These are phyloP conservation scores for Notarius lentiginosus DNA, from an alignment of 2,113 vertebrate species.

Conservation along the genomic window DNA sequence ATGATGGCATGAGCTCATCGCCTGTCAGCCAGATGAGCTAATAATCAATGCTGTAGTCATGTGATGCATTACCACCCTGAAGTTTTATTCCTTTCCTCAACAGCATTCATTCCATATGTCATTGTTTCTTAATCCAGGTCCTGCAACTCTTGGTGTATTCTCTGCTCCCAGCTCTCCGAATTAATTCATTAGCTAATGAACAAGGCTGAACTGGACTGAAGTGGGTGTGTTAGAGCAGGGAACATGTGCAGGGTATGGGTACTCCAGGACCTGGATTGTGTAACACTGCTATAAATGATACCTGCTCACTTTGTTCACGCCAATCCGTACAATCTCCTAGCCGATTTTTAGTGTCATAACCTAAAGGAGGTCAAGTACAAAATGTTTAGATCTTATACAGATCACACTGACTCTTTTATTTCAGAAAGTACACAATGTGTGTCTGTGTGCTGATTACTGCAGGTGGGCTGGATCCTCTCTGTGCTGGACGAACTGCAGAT, in stretches of 20 bases:
- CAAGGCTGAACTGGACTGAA: not conserved
- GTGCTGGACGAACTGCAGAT: constrained; percentile 92
- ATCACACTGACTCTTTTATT: not conserved
- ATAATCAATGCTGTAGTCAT: not conserved
- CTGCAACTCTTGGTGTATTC: not conserved
- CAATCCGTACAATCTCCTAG: not conserved
- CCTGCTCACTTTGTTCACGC: not conserved
- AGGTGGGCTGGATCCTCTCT: constrained; percentile 99
- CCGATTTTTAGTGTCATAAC: not conserved
- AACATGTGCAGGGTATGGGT: too few species aligned
- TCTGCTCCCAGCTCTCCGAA: not conserved
- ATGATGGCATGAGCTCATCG: too few species aligned
- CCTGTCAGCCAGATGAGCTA: too few species aligned
- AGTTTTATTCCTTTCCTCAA: not conserved
- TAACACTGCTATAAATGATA: not conserved
- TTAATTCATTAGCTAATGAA: not conserved
- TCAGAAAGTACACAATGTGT: not conserved
- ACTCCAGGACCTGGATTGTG: not conserved
- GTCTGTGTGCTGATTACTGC: constrained; percentile 25
- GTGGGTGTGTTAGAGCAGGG: not conserved
- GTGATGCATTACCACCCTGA: not conserved
- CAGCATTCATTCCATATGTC: not conserved
- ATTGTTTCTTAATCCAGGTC: not conserved
- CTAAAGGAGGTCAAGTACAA: not conserved
- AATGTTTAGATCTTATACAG: not conserved